phyloP scores from a whole-genome alignment of 2,113 vertebrate genomes.

The Lophius piscatorius region DNA sequence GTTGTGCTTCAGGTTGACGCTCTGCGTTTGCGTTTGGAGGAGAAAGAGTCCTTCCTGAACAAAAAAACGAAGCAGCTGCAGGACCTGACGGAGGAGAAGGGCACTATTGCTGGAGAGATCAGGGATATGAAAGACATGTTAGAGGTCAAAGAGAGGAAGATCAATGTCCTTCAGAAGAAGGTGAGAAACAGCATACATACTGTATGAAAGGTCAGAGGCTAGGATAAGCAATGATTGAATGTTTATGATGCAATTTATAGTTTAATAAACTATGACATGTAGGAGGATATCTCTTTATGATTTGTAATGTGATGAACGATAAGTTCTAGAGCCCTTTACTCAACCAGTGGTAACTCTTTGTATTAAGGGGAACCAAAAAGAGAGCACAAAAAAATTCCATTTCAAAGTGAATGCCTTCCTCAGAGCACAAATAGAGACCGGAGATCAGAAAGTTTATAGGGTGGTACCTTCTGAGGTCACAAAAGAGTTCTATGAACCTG shows the following conservation, averaged over 20 bases:
- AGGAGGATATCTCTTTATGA: not conserved
- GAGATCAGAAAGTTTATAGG: no score
- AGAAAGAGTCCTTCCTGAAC: conserved; percentile 97
- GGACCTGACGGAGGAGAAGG: conserved; percentile 98
- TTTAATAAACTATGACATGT: not conserved
- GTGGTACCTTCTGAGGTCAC: no score
- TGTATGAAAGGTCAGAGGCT: not conserved
- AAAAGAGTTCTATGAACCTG: no score
- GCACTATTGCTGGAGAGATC: conserved; percentile 96
- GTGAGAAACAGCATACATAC: conserved; percentile 68
- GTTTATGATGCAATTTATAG: not conserved
- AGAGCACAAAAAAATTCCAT: no score
- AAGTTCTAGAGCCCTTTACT: conserved; percentile 7
- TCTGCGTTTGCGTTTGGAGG: conserved; percentile 93
- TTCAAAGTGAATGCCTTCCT: no score
- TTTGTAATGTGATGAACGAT: conserved; percentile 2
- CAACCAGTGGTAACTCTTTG: no score
- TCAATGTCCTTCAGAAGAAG: conserved; percentile 98
- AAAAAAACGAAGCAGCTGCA: conserved; percentile 99
- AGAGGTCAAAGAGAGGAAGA: conserved; percentile 98
- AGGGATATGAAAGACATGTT: conserved; percentile 99
- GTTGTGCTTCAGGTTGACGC: conserved; percentile 89
- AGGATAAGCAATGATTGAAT: not conserved
- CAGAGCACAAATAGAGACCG: no score
- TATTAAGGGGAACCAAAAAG: no score